Conservation (phyloP, 2,888 invertebrate species). For the Dasypogon diadema region DNA sequence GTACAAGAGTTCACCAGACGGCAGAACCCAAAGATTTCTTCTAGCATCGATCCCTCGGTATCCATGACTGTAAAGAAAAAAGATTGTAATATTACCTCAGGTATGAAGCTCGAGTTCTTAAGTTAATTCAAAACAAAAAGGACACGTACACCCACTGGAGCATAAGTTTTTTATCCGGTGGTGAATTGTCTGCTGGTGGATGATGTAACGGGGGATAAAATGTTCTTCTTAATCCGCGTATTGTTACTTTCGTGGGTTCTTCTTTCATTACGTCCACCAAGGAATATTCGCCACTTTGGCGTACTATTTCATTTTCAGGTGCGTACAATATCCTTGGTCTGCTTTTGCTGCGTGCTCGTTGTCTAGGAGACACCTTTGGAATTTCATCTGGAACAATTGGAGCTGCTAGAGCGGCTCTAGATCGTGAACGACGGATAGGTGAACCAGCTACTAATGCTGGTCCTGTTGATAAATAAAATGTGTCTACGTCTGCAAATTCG, state of each 20-base stretch:
- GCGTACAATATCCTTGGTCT: slow-evolving; percentile 86
- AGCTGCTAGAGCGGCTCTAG: slow-evolving; percentile 72
- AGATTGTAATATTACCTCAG: neutral
- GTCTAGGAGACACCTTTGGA: slow-evolving; percentile 70
- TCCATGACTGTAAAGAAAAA: slow-evolving; percentile 76
- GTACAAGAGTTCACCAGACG: slow-evolving; percentile 92
- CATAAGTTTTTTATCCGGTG: slow-evolving; percentile 88
- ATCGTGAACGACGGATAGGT: slow-evolving; percentile 76
- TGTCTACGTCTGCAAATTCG: slow-evolving; percentile 92
- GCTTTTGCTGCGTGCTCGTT: slow-evolving; percentile 85
- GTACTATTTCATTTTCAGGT: slow-evolving; percentile 83
- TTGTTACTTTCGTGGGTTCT: slow-evolving; percentile 86
- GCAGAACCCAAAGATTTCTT: slow-evolving; percentile 91
- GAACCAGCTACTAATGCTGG: slow-evolving; percentile 70
- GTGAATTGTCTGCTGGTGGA: slow-evolving; percentile 85
- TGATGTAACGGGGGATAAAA: slow-evolving; percentile 90
- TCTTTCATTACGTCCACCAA: slow-evolving; percentile 87
- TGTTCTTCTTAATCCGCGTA: slow-evolving; percentile 83
- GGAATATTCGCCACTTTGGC: slow-evolving; percentile 83
- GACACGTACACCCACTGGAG: slow-evolving; percentile 91
- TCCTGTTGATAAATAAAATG: slow-evolving; percentile 80
- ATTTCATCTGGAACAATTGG: slow-evolving; percentile 68
- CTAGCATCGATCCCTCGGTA: slow-evolving; percentile 93
- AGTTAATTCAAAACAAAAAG: slow-evolving; percentile 13
- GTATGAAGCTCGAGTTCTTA: neutral